Conservation (phyloP, 2,797 vertebrate species). For the Pipistrellus nathusii region DNA sequence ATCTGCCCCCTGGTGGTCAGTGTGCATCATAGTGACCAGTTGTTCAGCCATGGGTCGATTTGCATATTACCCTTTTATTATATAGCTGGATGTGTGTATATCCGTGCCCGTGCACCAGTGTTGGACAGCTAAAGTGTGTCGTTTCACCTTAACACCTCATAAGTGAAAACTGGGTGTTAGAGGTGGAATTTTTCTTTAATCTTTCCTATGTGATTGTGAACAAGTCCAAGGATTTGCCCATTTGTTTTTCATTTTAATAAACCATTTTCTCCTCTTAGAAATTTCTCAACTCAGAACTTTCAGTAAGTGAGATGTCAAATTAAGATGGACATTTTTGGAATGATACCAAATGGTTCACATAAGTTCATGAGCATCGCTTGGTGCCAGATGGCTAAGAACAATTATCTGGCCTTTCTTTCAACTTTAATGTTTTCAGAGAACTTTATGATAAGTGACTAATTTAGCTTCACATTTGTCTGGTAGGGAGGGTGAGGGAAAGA, state of each 20-base stretch:
- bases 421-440: constrained; percentile 70
- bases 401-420: constrained; percentile 75
- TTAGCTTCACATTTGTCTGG: constrained; percentile 68
- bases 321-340: constrained; percentile 71
- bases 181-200: not conserved
- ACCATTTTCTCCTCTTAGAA: constrained; percentile 4
- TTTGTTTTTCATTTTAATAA: constrained; percentile 64
- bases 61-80: no score
- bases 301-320: constrained; percentile 74
- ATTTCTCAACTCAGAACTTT: constrained; percentile 64
- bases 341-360: constrained; percentile 76
- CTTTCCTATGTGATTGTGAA: not conserved
- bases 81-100: not conserved
- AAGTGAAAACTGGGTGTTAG: not conserved
- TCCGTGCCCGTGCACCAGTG: accelerated
- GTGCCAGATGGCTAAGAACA: constrained; percentile 78
- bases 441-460: constrained; percentile 78
- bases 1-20: no score
- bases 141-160: not conserved
- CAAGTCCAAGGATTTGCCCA: not conserved
- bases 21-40: no score
- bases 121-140: not conserved
- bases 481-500: constrained; percentile 34
- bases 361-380: constrained; percentile 73
- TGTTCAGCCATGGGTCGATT: no score